Base-by-base conservation (phyloP, 2,888 invertebrate genomes). In the Aricia artaxerxes region DNA sequence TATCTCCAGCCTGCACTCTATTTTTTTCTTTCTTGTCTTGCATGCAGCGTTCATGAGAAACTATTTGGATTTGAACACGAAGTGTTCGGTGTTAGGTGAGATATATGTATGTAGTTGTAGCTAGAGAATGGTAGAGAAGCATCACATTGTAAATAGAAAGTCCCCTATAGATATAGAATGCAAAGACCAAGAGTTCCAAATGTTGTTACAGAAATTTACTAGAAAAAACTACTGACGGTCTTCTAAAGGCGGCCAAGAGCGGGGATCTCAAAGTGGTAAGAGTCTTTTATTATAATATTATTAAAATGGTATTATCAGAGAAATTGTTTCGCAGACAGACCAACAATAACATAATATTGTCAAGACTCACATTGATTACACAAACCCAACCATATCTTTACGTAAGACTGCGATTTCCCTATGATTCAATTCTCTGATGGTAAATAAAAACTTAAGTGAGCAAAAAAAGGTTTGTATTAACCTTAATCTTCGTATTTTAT, bases 1-100 rank as follows among this genome's bases (percentile, higher is more conserved):
- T 64, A 4, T 64, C 69, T 69, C 4, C 69, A 69, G 69, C 69
- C 87, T 90, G 93, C 94, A 93, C 94, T 92, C 92, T 94, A 92
- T 92, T 87, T 90, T 88, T 90, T 57, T 89, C 91, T 91, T 83
- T 92, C 91, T 93, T 93, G 90, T 90, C 92, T 95, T 95, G 96
- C 96, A 96, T 96, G 96, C 97, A 97, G 97, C 96, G 96, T 96
- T 93, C 96, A 96, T 94, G 97, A 97, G 92, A 96, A 96, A 94
- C 95, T 97, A 87, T 97, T 97, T 95, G 97, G 97, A 95, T 95
- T 97, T 94, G 96, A 96, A 90, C 96, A 96, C 95, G 97, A 97
- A 92, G 96, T 96, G 86, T 97, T 96, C 95, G 96, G 96, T 93
- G 96, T 95, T 95, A 96, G 96, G 96, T 96, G 90, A 95, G 93